Evolutionary conservation across 1,140 invertebrate species (phyloP), one percentile per base, ranked within the genome.

Genomic region (Eumaeus atala): DNA sequence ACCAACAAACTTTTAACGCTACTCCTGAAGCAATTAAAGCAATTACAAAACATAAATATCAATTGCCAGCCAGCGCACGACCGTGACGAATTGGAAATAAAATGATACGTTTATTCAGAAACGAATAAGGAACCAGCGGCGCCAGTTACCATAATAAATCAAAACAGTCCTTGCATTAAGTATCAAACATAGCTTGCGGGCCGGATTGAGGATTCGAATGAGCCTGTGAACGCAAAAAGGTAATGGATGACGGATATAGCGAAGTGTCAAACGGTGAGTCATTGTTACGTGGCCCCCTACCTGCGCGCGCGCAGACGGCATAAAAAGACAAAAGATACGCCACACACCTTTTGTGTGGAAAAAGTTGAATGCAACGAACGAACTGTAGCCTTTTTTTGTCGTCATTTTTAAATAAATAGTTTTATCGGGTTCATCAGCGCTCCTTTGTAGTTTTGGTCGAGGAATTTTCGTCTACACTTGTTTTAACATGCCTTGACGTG

Each of bases 141-240:
- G 51, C 57, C 68, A 64, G 56, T 50, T n/a, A 61, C 28, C 18
- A 10, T 38, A 49, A 65, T 67, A 70, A 66, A 70, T 70, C 65
- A 70, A 57, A 56, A 52, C 56, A 36, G 56, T 48, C 16, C 28
- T 52, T 49, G 57, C n/a, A n/a, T 60, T 65, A 64, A 64, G 11
- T 16, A 35, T 48, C 34, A 48, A 49, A 11, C 42, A 35, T 64
- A 52, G 42, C 42, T 57, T 58, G 36, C 47, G 58, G 57, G 40
- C 54, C 14, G 40, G 14, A 7, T 44, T 0, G 14, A 9, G 17
- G 14, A 44, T 44, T 14, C 17, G 17, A 14, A 16, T 16, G 37
- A 33, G 33, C 21, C 44, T 12, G 44, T 36, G 38, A 55, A 47
- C 54, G 17, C 16, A 38, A 54, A 48, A 51, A 52, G 52, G 58